phyloP scores from a whole-genome alignment of 2,888 invertebrate species.

The Dolichomitus sp. region DNA sequence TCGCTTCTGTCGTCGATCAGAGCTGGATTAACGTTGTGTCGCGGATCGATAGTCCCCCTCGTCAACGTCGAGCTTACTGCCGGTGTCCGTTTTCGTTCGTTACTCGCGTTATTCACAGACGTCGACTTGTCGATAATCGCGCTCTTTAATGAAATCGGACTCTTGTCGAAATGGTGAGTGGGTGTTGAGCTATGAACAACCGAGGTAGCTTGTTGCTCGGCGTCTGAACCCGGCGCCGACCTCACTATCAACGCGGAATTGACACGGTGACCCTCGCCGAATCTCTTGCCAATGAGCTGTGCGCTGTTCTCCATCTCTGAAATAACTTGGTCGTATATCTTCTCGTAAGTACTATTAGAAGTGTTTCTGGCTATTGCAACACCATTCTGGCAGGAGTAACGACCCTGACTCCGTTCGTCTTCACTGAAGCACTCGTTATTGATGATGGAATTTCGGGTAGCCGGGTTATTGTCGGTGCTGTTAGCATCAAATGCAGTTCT shows the following conservation, averaged over 20 bases:
- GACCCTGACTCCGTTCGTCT: slow-evolving; percentile 49
- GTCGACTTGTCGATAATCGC: slow-evolving; percentile 81
- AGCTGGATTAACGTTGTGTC: slow-evolving; percentile 80
- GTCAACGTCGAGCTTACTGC: slow-evolving; percentile 47
- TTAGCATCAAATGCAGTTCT: slow-evolving; percentile 7
- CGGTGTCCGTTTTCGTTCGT: slow-evolving; percentile 67
- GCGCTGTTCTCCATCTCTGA: slow-evolving; percentile 46
- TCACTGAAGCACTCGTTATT: slow-evolving; percentile 44
- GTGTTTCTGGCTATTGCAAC: slow-evolving; percentile 27
- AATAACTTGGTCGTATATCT: slow-evolving; percentile 54
- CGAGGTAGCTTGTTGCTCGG: slow-evolving; percentile 48
- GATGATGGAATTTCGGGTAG: slow-evolving; percentile 27
- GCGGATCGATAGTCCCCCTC: slow-evolving; percentile 70
- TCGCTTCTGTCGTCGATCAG: slow-evolving; percentile 80
- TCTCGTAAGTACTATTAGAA: slow-evolving; percentile 53
- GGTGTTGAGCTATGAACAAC: slow-evolving; percentile 70
- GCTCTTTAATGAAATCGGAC: slow-evolving; percentile 80
- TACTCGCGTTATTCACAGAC: neutral
- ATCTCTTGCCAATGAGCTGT: slow-evolving; percentile 47
- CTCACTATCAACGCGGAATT: slow-evolving; percentile 68
- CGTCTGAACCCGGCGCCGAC: slow-evolving; percentile 31
- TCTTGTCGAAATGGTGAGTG: slow-evolving; percentile 70
- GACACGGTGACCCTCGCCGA: slow-evolving; percentile 58
- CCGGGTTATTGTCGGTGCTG: slow-evolving; percentile 31
- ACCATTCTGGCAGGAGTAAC: slow-evolving; percentile 30